These are phyloP conservation scores for Leptopilina syphax DNA, from an alignment of 2,888 invertebrate species.

Conservation along the genomic window DNA sequence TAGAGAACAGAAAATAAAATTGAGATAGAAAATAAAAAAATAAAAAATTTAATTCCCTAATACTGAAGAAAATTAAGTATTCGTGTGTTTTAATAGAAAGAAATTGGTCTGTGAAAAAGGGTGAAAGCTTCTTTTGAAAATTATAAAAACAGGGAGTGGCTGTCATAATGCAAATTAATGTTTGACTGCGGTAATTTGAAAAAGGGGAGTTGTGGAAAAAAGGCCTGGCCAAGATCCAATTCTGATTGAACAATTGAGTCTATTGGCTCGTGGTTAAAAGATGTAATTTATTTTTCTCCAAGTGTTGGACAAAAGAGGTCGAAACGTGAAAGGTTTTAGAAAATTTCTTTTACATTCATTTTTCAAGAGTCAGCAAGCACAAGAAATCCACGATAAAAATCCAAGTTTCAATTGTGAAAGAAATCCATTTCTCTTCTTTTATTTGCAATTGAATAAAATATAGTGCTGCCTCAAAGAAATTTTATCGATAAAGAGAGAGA, in stretches of 20 bases:
- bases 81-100: neutral
- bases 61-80: neutral
- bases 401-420: neutral
- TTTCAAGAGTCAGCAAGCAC: conserved; percentile 14
- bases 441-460: neutral
- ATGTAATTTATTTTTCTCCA: conserved; percentile 2
- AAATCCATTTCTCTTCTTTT: neutral
- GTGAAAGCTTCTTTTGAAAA: neutral
- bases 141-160: neutral
- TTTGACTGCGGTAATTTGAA: neutral
- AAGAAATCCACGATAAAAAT: neutral
- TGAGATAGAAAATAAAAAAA: no score
- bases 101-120: neutral
- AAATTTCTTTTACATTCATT: neutral
- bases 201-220: neutral
- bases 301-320: neutral
- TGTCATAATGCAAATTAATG: neutral
- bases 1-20: no score
- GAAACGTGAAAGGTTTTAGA: conserved; percentile 7
- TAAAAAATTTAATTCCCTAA: no score
- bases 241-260: neutral
- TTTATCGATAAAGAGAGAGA: no score
- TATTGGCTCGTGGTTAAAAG: neutral
- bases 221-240: conserved; percentile 21
- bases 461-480: neutral